Evolutionary conservation across 2,888 invertebrate genomes (phyloP).

Genomic region (Drosophila meridionalis): DNA sequence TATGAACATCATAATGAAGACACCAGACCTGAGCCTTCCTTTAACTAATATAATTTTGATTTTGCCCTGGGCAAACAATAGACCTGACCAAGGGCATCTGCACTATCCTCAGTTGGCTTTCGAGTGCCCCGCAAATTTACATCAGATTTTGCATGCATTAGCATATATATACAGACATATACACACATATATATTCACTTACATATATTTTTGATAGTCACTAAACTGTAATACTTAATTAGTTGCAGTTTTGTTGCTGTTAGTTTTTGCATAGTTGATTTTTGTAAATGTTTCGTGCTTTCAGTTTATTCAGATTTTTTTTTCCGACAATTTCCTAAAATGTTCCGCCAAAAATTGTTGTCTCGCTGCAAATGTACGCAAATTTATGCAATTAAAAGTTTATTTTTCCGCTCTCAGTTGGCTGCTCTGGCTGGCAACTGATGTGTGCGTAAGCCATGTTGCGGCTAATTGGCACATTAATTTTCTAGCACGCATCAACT

Average conservation of each 20-base stretch:
- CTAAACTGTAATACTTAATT: slow-evolving; percentile 57
- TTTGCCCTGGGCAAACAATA: slow-evolving; percentile 31
- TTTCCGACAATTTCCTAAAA: slow-evolving; percentile 24
- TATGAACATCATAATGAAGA: slow-evolving; percentile 46
- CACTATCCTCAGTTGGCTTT: background rate
- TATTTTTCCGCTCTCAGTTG: background rate
- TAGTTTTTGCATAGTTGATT: slow-evolving; percentile 13
- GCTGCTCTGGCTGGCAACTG: background rate
- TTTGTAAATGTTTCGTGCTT: background rate
- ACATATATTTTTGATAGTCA: background rate
- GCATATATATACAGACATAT: background rate
- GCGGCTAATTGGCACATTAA: slow-evolving; percentile 56
- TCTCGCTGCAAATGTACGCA: slow-evolving; percentile 42
- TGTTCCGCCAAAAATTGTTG: slow-evolving; percentile 21
- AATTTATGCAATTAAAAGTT: slow-evolving; percentile 72
- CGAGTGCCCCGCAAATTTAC: slow-evolving; percentile 52
- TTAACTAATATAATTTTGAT: background rate
- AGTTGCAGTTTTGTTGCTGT: slow-evolving; percentile 53
- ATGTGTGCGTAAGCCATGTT: slow-evolving; percentile 34
- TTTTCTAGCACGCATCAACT: slow-evolving; percentile 21
- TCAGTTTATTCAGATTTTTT: slow-evolving; percentile 1
- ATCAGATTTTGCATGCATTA: slow-evolving; percentile 28
- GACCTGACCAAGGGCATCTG: slow-evolving; percentile 48
- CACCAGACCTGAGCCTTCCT: background rate
- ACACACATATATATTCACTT: background rate